Conservation (phyloP, 2,888 invertebrate species). For the Macrophya alboannulata region DNA sequence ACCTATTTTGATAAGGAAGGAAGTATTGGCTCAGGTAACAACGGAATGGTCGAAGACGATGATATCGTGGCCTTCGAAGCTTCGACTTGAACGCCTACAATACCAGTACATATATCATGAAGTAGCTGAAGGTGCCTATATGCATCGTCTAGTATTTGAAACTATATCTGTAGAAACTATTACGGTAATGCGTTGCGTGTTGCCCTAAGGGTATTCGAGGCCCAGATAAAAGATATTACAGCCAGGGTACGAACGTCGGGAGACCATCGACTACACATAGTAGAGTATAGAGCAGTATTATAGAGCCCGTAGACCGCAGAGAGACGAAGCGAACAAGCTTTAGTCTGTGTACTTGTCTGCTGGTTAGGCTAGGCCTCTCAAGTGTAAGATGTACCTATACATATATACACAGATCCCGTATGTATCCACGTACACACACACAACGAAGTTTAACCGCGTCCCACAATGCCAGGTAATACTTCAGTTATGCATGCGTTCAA, state of each 20-base stretch:
- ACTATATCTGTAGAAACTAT: slow-evolving; percentile 54
- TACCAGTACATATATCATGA: neutral
- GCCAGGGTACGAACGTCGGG: slow-evolving; percentile 18
- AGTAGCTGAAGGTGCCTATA: neutral
- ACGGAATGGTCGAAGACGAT: neutral
- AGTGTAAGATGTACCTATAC: neutral
- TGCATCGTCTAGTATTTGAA: slow-evolving; percentile 35
- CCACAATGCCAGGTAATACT: slow-evolving; percentile 46
- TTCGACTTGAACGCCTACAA: slow-evolving; percentile 12
- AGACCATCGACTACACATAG: slow-evolving; percentile 16
- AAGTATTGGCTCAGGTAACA: too few species aligned
- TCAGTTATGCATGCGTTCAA: slow-evolving; percentile 45
- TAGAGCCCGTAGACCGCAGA: slow-evolving; percentile 15
- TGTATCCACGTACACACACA: neutral
- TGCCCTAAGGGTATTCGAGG: slow-evolving; percentile 58
- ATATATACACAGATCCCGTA: too few species aligned
- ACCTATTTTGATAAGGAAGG: neutral
- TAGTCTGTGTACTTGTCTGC: slow-evolving; percentile 39
- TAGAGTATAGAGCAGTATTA: neutral
- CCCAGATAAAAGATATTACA: slow-evolving; percentile 64
- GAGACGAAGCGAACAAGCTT: slow-evolving; percentile 39
- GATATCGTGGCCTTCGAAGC: neutral
- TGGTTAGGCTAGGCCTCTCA: slow-evolving; percentile 37
- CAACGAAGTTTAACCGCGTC: slow-evolving; percentile 4
- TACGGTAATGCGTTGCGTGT: slow-evolving; percentile 58